Base-by-base conservation (phyloP, 2,113 vertebrate species). In the Ciconia boyciana region DNA sequence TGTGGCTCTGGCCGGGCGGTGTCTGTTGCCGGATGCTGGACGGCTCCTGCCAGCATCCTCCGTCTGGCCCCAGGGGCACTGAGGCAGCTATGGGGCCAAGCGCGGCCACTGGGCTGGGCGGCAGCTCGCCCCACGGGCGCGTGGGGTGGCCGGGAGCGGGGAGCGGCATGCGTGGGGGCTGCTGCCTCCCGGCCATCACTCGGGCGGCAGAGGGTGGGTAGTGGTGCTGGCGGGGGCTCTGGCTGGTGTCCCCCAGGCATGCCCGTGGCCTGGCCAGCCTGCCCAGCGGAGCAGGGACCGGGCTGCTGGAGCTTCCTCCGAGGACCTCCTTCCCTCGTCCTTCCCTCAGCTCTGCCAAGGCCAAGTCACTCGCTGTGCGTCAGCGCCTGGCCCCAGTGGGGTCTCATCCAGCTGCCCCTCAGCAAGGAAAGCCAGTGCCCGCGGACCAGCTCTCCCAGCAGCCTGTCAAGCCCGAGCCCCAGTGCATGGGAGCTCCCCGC, bases 281-380 rank as follows among this genome's bases (percentile, higher is more conserved):
- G 52, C 36, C 68, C 54, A 34, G 44, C 0, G 1, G 18, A 49
- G 75, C 24, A 12, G 48, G 34, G 20, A 6, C 43, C 11, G n/a
- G n/a, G 28, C 76, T 31, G 51, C 21, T n/a, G 34, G 43, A 48
- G 66, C 16, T 48, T 41, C 48, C 55, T 77, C 58, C 2, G 2
- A 36, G 52, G 14, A 65, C 26, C 14, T 24, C 18, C 68, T 51
- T 55, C n/a, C 58, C 31, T 21, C 2, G 1, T 29, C 58, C 52
- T 83, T 19, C 83, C 69, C 31, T 55, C 41, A 13, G 41, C 44
- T 80, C 29, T 44, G 8, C 18, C 41, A n/a, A n/a, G 79, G 69
- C 36, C 49, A 41, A 10, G 54, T 10, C 5, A 0, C 26, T 29
- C 2, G 0, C 57, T 6, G 34, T 12, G 7, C 5, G 0, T 17